Base-by-base conservation (phyloP, 2,797 vertebrate species). In the Antrozous pallidus region DNA sequence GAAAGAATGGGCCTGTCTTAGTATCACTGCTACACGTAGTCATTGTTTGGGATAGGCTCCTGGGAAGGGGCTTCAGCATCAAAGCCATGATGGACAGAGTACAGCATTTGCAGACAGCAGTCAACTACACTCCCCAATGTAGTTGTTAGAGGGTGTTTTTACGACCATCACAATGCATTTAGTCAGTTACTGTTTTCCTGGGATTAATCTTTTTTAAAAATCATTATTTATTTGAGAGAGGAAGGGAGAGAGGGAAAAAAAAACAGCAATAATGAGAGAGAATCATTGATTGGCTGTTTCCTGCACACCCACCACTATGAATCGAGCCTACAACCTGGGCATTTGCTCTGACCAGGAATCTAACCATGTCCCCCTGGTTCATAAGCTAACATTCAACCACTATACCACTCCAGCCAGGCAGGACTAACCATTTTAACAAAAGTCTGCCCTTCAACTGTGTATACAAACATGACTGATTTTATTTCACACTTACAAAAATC, bases 381-480 rank as follows among this genome's bases (percentile, higher is more conserved):
- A 26, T 26, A 26, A 4, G 54, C 26, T 56, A 56, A 56, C 0
- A 1, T 56, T 56, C 54, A 56, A 26, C 54, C 24, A 56, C 24
- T 56, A 24, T 4, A 11, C 24, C 10, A 56, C 54, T 56, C 54
- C 1, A 1, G 9, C 24, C 54, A 56, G 54, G 54, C 54, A 56
- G 78, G 4, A 70, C 11, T 69, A 93, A 82, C 31, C 8, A 61
- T 69, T 73, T 92, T 85, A 77, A 80, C 71, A 54, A 67, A 93
- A 84, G 28, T 38, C 28, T 61, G 77, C 88, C 36, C 38, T 92
- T 93, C 24, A 28, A 17, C 26, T 47, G 18, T 22, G 28, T 75
- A 91, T 94, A 73, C 28, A 93, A 92, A 79, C 33, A 83, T 33
- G 31, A 87, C 33, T 71, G 28, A 77, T 92, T 84, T 92, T 36